phyloP scores from a whole-genome alignment of 1,140 invertebrate species.

The Tetramorium alpestre region DNA sequence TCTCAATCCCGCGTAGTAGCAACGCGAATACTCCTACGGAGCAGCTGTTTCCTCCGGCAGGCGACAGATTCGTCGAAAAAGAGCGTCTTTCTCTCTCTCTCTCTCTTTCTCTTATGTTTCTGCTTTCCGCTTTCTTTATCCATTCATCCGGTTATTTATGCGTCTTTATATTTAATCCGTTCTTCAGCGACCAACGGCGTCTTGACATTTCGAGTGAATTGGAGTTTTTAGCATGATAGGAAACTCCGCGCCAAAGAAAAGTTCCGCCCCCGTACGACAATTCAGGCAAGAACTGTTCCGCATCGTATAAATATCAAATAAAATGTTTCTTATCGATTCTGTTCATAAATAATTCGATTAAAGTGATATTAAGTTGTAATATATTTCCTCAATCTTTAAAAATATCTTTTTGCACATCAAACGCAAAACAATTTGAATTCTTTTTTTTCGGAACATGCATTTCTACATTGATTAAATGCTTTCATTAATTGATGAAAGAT shows the following conservation, averaged over 20 bases:
- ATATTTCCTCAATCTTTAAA: neutral
- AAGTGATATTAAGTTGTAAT: neutral
- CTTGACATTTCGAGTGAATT: slow-evolving; percentile 14
- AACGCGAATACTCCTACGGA: slow-evolving; percentile 15
- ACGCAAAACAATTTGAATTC: neutral
- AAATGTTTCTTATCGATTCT: neutral
- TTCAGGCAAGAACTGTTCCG: neutral
- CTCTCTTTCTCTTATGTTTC: neutral
- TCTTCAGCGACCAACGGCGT: slow-evolving; percentile 7
- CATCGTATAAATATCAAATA: slow-evolving; percentile 9
- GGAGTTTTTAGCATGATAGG: neutral
- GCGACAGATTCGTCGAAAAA: slow-evolving; percentile 20
- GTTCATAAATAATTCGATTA: neutral
- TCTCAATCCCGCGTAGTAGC: slow-evolving; percentile 12
- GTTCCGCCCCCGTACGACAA: neutral
- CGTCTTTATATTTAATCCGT: slow-evolving; percentile 33
- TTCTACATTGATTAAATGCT: neutral
- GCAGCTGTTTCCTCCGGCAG: slow-evolving; percentile 26
- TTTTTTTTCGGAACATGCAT: neutral
- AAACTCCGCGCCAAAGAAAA: neutral
- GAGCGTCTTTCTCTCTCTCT: neutral
- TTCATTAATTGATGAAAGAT: slow-evolving; percentile 2
- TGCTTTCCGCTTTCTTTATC: neutral
- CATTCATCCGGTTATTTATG: slow-evolving; percentile 7
- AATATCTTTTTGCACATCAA: neutral